These are phyloP conservation scores for Macrochelys suwanniensis DNA, from an alignment of 2,797 vertebrate species.

Conservation along the genomic window DNA sequence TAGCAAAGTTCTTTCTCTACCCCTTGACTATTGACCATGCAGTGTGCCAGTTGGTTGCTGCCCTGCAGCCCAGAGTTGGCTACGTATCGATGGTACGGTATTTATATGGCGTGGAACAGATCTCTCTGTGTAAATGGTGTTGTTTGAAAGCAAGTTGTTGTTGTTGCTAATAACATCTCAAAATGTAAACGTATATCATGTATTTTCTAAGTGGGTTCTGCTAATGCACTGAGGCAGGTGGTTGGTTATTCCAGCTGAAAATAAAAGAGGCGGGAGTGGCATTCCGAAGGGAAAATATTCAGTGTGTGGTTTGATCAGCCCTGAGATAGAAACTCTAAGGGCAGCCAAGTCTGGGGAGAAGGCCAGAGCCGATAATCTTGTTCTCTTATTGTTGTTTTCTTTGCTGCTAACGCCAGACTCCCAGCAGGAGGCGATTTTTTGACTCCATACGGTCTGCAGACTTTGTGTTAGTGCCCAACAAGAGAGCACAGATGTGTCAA, in stretches of 20 bases:
- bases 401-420: not conserved
- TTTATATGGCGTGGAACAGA: not conserved
- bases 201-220: not conserved
- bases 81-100: not conserved
- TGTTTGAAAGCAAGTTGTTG: not conserved
- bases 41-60: not conserved
- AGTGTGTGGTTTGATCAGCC: not conserved
- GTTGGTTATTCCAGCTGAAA: not conserved
- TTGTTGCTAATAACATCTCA: not conserved
- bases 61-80: not conserved
- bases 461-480: not conserved
- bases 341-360: not conserved
- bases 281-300: not conserved
- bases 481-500: not conserved
- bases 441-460: not conserved
- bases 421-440: not conserved
- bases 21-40: not conserved
- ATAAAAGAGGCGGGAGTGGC: not conserved
- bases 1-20: not conserved
- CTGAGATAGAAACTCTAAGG: not conserved
- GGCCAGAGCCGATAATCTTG: not conserved
- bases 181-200: not conserved
- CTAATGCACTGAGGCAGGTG: not conserved
- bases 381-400: not conserved
- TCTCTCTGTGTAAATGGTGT: not conserved